phyloP scores from a whole-genome alignment of 2,113 vertebrate genomes.

The Psilopogon haemacephalus region DNA sequence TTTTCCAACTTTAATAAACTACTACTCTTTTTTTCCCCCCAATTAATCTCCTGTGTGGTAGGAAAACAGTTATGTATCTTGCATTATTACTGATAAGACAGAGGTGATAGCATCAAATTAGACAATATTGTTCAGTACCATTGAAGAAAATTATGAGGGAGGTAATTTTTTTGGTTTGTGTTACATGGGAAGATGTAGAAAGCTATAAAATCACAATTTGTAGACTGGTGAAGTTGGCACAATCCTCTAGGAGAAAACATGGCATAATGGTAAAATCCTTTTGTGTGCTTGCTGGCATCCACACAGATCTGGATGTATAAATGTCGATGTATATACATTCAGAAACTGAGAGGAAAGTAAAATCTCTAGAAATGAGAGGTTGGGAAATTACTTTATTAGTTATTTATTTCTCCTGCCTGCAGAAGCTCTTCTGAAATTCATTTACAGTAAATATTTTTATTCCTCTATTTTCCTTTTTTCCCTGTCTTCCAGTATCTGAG shows the following conservation, averaged over 20 bases:
- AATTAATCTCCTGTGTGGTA: neutral
- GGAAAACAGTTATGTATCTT: neutral
- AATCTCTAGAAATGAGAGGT: neutral
- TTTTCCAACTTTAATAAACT: neutral
- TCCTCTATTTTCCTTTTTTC: neutral
- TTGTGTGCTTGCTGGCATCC: neutral
- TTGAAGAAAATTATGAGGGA: neutral
- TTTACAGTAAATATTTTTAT: constrained; percentile 46
- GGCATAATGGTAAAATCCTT: neutral
- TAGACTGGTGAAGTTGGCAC: neutral
- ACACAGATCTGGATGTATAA: neutral
- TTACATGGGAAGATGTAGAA: neutral
- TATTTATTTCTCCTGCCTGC: neutral
- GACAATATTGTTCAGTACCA: neutral
- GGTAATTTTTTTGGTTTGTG: neutral
- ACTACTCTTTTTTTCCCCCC: neutral
- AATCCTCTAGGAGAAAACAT: neutral
- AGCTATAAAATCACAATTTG: neutral
- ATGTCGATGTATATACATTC: neutral
- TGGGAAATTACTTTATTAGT: neutral
- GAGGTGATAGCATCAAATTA: neutral
- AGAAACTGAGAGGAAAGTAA: neutral
- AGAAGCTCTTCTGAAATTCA: constrained; percentile 14
- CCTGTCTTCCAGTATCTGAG: neutral
- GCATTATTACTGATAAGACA: neutral